Conservation (phyloP, 2,113 vertebrate species). For the Thunnus maccoyii region DNA sequence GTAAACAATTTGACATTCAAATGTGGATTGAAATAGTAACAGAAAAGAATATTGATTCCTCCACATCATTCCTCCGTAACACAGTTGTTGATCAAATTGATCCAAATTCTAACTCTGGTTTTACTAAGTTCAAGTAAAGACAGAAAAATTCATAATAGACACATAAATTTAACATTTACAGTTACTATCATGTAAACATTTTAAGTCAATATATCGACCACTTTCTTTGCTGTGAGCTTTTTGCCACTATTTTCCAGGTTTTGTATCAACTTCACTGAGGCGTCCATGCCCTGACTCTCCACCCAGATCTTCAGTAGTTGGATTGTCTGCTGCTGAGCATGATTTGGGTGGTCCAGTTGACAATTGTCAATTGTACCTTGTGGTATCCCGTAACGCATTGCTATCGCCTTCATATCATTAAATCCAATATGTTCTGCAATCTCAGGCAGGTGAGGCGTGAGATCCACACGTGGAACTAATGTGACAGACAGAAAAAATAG, state of each 20-base stretch:
- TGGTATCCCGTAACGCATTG: rapidly evolving
- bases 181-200: background rate
- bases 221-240: background rate
- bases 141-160: too few relatives aligned
- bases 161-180: too few relatives aligned
- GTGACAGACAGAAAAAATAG: background rate
- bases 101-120: too few relatives aligned
- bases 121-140: too few relatives aligned
- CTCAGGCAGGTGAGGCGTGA: constrained; percentile 4
- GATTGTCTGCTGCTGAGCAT: background rate
- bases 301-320: constrained; percentile 5
- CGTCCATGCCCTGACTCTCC: background rate
- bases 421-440: constrained; percentile 53
- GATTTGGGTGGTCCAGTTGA: rapidly evolving
- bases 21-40: too few relatives aligned
- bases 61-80: too few relatives aligned
- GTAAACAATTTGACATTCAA: too few relatives aligned
- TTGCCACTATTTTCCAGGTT: rapidly evolving
- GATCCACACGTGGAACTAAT: background rate
- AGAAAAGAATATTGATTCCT: too few relatives aligned
- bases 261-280: background rate
- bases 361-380: rapidly evolving
- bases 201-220: background rate
- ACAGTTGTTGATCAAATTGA: too few relatives aligned
- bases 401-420: constrained; percentile 40